Conservation (phyloP, 2,888 invertebrate genomes). For the Caenorhabditis panamensis region DNA sequence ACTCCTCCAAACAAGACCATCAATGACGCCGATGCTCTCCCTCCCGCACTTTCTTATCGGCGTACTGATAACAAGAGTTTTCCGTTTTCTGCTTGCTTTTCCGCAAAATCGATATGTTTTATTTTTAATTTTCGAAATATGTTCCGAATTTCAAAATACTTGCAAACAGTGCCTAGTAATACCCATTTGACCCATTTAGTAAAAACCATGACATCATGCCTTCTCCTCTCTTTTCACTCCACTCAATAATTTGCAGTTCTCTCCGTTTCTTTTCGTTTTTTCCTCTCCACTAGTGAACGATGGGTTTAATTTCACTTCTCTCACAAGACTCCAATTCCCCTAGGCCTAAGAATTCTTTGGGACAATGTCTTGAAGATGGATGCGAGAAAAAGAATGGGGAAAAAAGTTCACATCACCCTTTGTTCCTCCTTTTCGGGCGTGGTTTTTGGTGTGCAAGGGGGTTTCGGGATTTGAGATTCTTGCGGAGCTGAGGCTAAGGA, state of each 20-base stretch:
- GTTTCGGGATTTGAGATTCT: background rate
- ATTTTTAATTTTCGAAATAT: background rate
- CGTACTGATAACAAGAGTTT: background rate
- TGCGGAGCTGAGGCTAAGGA: background rate
- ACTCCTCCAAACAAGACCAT: slow-evolving; percentile 38
- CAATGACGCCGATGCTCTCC: slow-evolving; percentile 30
- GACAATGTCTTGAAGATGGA: slow-evolving; percentile 30
- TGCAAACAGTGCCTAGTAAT: no score
- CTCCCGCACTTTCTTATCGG: slow-evolving; percentile 38
- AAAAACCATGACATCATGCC: slow-evolving; percentile 27
- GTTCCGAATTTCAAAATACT: no score
- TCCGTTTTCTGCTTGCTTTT: background rate
- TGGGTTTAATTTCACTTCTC: slow-evolving; percentile 48
- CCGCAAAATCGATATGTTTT: slow-evolving; percentile 26
- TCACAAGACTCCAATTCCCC: slow-evolving; percentile 51
- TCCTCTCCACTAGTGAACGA: no score
- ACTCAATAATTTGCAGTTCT: slow-evolving; percentile 7
- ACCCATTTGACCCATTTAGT: background rate
- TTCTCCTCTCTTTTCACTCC: background rate
- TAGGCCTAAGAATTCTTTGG: slow-evolving; percentile 24
- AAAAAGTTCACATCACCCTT: slow-evolving; percentile 25
- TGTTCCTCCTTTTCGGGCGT: slow-evolving; percentile 17
- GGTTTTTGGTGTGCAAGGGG: background rate
- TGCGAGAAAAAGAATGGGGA: background rate
- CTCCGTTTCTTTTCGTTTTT: no score